phyloP scores from a whole-genome alignment of 1,140 invertebrate genomes.

The Leguminivora glycinivorella region DNA sequence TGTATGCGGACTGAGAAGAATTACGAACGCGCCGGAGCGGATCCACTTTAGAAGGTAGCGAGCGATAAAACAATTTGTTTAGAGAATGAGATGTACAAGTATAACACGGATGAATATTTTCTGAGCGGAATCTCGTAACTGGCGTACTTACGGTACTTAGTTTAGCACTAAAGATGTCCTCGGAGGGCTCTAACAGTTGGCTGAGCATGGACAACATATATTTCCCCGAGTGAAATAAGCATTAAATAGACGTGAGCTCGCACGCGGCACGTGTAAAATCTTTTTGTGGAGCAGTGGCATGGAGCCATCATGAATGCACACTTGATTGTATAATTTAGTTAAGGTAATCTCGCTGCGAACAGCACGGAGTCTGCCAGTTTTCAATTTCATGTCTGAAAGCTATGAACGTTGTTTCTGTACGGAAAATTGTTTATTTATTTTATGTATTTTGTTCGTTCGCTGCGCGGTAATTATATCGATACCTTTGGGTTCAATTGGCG shows the following conservation, averaged over 20 bases:
- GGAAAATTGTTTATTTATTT: slow-evolving; percentile 32
- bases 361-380: slow-evolving; percentile 44
- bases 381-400: slow-evolving; percentile 47
- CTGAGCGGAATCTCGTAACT: slow-evolving; percentile 48
- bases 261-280: slow-evolving; percentile 11
- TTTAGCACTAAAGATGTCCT: slow-evolving; percentile 48
- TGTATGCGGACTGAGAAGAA: slow-evolving; percentile 73
- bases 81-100: slow-evolving; percentile 57
- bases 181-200: slow-evolving; percentile 41
- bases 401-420: slow-evolving; percentile 40
- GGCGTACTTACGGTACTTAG: slow-evolving; percentile 45
- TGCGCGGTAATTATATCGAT: slow-evolving; percentile 4
- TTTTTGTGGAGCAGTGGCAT: slow-evolving; percentile 32
- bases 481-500: too few species aligned
- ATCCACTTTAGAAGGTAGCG: slow-evolving; percentile 60
- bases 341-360: slow-evolving; percentile 47
- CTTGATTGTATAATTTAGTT: slow-evolving; percentile 55
- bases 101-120: slow-evolving; percentile 47
- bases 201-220: slow-evolving; percentile 40
- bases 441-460: slow-evolving; percentile 32
- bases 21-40: slow-evolving; percentile 61
- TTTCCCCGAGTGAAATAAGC: slow-evolving; percentile 43
- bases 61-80: slow-evolving; percentile 74
- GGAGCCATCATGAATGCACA: slow-evolving; percentile 42
- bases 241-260: slow-evolving; percentile 25